Percentiles rank a stretch among this genome's conserved stretches.
Evolutionary conservation across 2,888 invertebrate genomes (phyloP).

Genomic region (Rotaria socialis): DNA sequence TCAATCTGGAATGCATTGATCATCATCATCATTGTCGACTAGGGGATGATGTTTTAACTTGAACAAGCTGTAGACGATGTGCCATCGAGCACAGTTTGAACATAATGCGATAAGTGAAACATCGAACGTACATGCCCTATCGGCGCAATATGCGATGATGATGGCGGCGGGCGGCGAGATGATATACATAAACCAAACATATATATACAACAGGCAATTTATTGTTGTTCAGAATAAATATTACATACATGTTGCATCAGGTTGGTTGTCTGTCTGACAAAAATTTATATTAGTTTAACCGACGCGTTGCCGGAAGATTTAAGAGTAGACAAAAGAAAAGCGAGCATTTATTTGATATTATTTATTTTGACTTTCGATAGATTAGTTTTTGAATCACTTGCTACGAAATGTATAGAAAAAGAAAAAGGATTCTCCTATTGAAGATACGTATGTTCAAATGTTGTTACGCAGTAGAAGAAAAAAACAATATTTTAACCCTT

Average conservation of each 20-base stretch:
- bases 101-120: constrained; percentile 32
- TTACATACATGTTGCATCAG: constrained; percentile 10
- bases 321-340: background rate
- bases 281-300: constrained; percentile 4
- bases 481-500: too few species aligned
- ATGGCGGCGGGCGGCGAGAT: background rate
- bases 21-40: constrained; percentile 21
- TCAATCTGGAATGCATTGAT: constrained; percentile 23
- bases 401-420: too few species aligned
- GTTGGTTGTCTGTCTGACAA: background rate
- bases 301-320: background rate
- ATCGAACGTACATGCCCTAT: background rate
- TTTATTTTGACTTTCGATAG: too few species aligned
- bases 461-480: too few species aligned
- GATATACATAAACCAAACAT: constrained; percentile 12
- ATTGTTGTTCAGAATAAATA: constrained; percentile 5
- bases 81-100: constrained; percentile 18
- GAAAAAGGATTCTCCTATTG: too few species aligned
- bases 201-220: constrained; percentile 26
- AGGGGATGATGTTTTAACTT: constrained; percentile 16
- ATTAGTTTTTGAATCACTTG: too few species aligned
- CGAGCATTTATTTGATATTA: background rate
- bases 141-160: background rate
- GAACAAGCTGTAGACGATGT: constrained; percentile 23
- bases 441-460: too few species aligned